A percentile compares a stretch with the other conserved stretches of the same genome.
These are phyloP conservation scores for Marisa cornuarietis DNA, from an alignment of 1,140 invertebrate species.

Conservation along the genomic window DNA sequence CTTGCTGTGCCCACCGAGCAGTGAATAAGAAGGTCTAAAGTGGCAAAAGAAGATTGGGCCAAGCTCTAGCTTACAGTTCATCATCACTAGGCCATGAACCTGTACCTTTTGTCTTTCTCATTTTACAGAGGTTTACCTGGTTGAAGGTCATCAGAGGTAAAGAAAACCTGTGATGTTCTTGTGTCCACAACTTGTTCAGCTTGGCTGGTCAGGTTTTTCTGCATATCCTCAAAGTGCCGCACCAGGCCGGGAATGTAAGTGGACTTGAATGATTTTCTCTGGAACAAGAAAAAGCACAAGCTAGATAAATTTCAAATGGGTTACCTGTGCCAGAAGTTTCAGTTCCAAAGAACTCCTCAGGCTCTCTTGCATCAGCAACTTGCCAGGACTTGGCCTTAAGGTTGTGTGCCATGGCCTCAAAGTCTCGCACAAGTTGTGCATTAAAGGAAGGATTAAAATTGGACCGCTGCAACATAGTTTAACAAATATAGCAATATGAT, in stretches of 20 bases:
- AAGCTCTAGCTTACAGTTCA: too few relatives aligned
- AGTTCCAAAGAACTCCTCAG: constrained; percentile 9
- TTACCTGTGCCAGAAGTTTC: not conserved
- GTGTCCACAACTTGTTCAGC: not conserved
- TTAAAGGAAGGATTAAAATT: constrained; percentile 34
- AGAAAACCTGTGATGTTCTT: not conserved
- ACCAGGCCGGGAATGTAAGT: not conserved
- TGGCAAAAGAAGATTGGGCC: too few relatives aligned
- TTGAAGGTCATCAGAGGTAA: not conserved
- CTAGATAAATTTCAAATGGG: too few relatives aligned
- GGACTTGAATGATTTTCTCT: constrained; percentile 16
- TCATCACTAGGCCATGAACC: too few relatives aligned
- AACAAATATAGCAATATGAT: too few relatives aligned
- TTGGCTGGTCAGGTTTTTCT: constrained; percentile 1
- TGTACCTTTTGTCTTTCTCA: too few relatives aligned
- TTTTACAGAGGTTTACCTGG: not conserved
- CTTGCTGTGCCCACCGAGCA: too few relatives aligned
- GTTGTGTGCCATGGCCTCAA: constrained; percentile 38
- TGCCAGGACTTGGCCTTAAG: constrained; percentile 29
- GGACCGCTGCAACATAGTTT: constrained; percentile 23
- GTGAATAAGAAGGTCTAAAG: too few relatives aligned
- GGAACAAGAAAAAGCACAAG: not conserved
- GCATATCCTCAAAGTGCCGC: constrained; percentile 12
- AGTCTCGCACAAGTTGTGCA: constrained; percentile 29
- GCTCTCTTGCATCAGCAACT: constrained; percentile 40